Conservation (phyloP, 2,113 vertebrate genomes). For the Felis catus region F.catus_Fca126_mat1.0 CM031413.1:60487501-60488000, state of each 20-base stretch:
- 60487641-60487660: no score
- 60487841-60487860: neutral
- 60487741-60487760: neutral
- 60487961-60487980: neutral
- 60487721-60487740: neutral
- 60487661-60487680: no score
- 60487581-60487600: neutral
- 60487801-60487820: neutral
- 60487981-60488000: neutral
- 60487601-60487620: neutral
- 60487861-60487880: neutral
- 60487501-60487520: no score
- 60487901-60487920: neutral
- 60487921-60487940: neutral
- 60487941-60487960: neutral
- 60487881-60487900: neutral
- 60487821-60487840: neutral
- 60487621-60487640: neutral
- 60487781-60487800: no score
- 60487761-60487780: neutral
- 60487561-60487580: neutral
- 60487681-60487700: neutral
- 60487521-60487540: neutral
- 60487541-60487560: neutral
- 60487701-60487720: neutral